phyloP scores from a whole-genome alignment of 1,140 invertebrate genomes.

The Cryptotermes secundus region DNA sequence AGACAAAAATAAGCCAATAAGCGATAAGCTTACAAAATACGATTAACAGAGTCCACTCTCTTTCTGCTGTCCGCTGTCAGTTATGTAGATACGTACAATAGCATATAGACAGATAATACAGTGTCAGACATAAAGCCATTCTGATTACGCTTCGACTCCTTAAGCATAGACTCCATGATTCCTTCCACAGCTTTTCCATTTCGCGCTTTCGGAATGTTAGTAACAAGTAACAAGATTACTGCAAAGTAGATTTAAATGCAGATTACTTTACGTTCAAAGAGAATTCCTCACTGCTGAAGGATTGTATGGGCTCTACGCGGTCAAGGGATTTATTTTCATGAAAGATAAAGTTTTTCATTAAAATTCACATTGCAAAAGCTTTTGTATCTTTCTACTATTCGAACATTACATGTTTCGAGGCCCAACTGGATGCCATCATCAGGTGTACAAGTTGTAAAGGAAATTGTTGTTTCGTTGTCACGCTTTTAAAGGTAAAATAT shows the following conservation, averaged over 20 bases:
- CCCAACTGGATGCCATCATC: no score
- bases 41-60: no score
- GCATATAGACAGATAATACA: neutral
- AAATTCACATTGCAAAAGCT: no score
- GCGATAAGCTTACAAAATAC: no score
- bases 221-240: slow-evolving; percentile 7
- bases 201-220: neutral
- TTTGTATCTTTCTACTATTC: no score
- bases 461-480: no score
- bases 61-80: no score
- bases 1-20: no score
- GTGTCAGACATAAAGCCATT: neutral
- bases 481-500: no score
- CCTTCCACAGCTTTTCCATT: neutral
- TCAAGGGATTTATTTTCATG: neutral
- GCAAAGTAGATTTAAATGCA: neutral
- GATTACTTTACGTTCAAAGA: neutral
- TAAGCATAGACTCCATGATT: neutral
- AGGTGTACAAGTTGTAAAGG: no score
- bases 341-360: neutral
- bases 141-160: neutral
- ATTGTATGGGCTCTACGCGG: neutral
- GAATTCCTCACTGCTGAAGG: neutral
- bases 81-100: no score
- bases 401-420: no score